Evolutionary conservation across 2,888 invertebrate genomes (phyloP), one percentile per base, ranked within the genome.

Genomic region (Spisula solida): DNA sequence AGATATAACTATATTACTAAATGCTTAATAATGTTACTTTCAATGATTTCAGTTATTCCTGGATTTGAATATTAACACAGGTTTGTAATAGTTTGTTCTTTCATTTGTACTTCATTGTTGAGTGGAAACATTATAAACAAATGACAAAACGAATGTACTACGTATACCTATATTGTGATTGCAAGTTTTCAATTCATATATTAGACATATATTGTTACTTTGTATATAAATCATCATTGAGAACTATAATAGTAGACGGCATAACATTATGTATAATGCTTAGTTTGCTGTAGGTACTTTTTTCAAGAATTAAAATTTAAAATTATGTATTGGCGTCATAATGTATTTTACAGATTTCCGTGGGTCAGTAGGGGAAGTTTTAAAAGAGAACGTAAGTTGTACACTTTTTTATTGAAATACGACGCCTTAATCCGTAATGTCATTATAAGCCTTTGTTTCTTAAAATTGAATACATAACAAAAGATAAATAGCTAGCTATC

Each of bases 41-140:
- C n/a, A 1, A 48, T 82, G 8, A 66, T 87, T 86, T 16, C 75
- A 90, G 90, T 83, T 88, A 56, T 90, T 88, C 75, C 78, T 90
- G 25, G 79, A 86, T 31, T 85, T 88, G 78, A 90, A 90, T 56
- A 80, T 56, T 41, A 78, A 60, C 70, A 85, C 83, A 79, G 87
- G 89, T 87, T 34, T 31, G 66, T 51, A 81, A 16, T 66, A 41
- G 41, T 60, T 18, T 29, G 20, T 81, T n/a, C 66, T 34, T 12
- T 29, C 48, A 80, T 1, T 80, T 41, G 14, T 47, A 8, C n/a
- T 47, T 5, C 41, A 41, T 41, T 5, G 41, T 5, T 41, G 41
- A 41, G 8, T 41, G 41, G 41, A 2, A 2, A 5, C 41, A 41
- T 8, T 8, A 41, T 8, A 2, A 41, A 41, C 2, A 2, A 41